phyloP scores from a whole-genome alignment of 2,888 invertebrate species.

The Alloplasta piceator region DNA sequence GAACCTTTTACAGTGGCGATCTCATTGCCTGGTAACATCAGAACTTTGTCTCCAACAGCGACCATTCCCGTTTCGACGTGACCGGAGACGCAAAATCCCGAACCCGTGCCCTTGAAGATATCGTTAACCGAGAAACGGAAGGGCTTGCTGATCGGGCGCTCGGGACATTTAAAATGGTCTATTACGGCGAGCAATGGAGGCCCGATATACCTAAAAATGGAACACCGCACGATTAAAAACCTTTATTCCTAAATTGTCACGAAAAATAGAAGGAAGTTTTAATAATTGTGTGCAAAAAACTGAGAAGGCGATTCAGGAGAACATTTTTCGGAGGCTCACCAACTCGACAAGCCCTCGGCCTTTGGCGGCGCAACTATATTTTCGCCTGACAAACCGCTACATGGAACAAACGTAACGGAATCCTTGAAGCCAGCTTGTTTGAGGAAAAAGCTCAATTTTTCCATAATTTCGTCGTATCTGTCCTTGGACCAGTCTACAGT shows the following conservation, averaged over 20 bases:
- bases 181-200: slow-evolving; percentile 94
- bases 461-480: slow-evolving; percentile 94
- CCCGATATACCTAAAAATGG: slow-evolving; percentile 89
- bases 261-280: too few species aligned
- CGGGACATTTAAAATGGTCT: slow-evolving; percentile 93
- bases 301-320: too few species aligned
- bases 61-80: slow-evolving; percentile 96
- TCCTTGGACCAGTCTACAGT: slow-evolving; percentile 96
- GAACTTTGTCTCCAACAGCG: slow-evolving; percentile 93
- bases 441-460: slow-evolving; percentile 91
- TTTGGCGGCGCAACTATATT: slow-evolving; percentile 91
- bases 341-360: slow-evolving; percentile 87
- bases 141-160: slow-evolving; percentile 93
- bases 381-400: slow-evolving; percentile 98
- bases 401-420: slow-evolving; percentile 95
- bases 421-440: slow-evolving; percentile 97
- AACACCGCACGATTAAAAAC: too few species aligned
- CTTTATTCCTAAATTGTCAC: too few species aligned
- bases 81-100: slow-evolving; percentile 96
- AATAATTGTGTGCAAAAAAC: too few species aligned
- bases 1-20: slow-evolving; percentile 90
- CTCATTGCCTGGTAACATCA: slow-evolving; percentile 94
- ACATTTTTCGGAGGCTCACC: slow-evolving; percentile 79
- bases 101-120: slow-evolving; percentile 95
- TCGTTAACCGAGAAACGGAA: slow-evolving; percentile 97